Conservation (phyloP, 2,113 vertebrate genomes). For the Benitochromis conjunctus region DNA sequence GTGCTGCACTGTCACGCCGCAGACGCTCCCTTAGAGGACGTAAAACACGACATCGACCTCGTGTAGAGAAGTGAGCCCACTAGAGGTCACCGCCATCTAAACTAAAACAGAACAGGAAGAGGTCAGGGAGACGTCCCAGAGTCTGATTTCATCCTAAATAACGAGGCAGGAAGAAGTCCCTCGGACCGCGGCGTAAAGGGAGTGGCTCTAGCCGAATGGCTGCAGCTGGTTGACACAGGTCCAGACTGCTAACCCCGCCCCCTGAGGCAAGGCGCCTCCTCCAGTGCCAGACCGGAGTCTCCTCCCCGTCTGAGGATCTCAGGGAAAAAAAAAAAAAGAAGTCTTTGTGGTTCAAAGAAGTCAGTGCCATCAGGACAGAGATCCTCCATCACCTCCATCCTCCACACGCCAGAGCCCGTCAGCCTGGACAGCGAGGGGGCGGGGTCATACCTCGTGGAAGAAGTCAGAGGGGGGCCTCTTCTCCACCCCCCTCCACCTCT, state of each 20-base stretch:
- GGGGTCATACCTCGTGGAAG: constrained; percentile 96
- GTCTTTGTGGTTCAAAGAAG: neutral
- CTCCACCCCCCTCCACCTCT: constrained; percentile 79
- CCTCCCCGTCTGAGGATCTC: neutral
- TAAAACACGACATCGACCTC: neutral
- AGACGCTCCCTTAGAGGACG: neutral
- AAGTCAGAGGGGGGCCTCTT: constrained; percentile 70
- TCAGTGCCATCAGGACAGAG: constrained; percentile 14
- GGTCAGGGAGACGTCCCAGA: neutral
- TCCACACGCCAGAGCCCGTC: neutral
- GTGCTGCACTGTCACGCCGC: neutral
- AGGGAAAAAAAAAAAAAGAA: neutral
- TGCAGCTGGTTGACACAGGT: neutral
- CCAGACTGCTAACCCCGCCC: neutral
- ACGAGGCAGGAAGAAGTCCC: neutral
- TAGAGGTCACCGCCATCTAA: neutral
- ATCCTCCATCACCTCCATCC: neutral
- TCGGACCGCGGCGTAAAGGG: fast-evolving
- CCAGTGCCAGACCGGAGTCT: constrained; percentile 46
- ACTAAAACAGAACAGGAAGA: neutral
- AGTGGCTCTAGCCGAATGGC: neutral
- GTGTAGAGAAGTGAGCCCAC: neutral
- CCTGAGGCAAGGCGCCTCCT: neutral
- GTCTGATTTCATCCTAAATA: neutral
- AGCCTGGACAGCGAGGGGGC: constrained; percentile 57